These are phyloP conservation scores for Coleophora flavipennella DNA, from an alignment of 2,888 invertebrate genomes.

Conservation along the genomic window DNA sequence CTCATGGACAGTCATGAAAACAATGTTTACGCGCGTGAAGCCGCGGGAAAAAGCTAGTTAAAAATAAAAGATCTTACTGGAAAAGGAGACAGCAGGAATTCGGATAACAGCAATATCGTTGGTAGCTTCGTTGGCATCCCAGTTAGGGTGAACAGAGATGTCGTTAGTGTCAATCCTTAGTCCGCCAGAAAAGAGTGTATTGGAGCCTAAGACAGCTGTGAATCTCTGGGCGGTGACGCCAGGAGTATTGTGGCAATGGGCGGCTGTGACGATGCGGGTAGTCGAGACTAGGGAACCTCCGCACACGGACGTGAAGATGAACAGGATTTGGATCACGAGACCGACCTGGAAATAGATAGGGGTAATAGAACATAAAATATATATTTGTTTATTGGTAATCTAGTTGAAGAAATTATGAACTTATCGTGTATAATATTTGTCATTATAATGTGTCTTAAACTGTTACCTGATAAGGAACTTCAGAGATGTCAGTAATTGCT, in stretches of 20 bases:
- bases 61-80: conserved; percentile 15
- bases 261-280: conserved; percentile 32
- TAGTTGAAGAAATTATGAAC: no score
- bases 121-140: conserved; percentile 23
- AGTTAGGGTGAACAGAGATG: conserved; percentile 28
- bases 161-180: conserved; percentile 20
- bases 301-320: conserved; percentile 34
- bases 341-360: conserved; percentile 28
- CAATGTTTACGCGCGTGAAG: no score
- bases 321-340: conserved; percentile 30
- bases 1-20: no score
- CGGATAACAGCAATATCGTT: conserved; percentile 35
- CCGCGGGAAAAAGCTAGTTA: no score
- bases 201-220: conserved; percentile 39
- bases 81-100: conserved; percentile 16
- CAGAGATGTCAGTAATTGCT: conserved; percentile 23
- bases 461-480: conserved; percentile 41
- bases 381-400: no score
- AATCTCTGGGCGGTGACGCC: conserved; percentile 22
- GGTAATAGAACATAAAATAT: neutral
- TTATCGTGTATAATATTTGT: no score
- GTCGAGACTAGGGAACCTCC: conserved; percentile 32
- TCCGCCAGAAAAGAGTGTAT: conserved; percentile 34
- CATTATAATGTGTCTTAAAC: neutral
- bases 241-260: conserved; percentile 36